Conservation (phyloP, 2,888 invertebrate species). For the Uropetala carovei region DNA sequence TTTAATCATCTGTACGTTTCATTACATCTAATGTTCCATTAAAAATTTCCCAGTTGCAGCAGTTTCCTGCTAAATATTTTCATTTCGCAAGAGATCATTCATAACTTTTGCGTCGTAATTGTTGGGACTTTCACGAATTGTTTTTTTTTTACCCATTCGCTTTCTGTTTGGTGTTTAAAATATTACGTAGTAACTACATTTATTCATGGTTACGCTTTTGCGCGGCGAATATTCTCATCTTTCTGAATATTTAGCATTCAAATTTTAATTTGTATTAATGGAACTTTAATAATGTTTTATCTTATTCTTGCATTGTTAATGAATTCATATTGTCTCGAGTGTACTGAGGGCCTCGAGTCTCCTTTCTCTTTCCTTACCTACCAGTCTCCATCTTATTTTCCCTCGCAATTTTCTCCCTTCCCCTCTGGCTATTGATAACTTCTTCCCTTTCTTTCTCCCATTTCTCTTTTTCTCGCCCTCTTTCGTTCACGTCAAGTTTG, state of each 20-base stretch:
- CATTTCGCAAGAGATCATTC: too few relatives aligned
- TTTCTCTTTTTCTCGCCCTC: constrained; percentile 6
- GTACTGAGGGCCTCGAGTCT: background rate
- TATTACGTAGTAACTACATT: too few relatives aligned
- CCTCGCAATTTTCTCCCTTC: constrained; percentile 39
- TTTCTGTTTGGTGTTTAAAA: too few relatives aligned
- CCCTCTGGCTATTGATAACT: constrained; percentile 11
- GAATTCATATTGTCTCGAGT: background rate
- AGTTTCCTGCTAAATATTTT: too few relatives aligned
- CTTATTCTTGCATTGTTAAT: background rate
- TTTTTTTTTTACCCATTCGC: too few relatives aligned
- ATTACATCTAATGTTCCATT: too few relatives aligned
- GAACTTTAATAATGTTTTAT: too few relatives aligned
- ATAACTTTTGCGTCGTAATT: too few relatives aligned
- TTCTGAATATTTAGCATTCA: background rate
- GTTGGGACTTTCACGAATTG: too few relatives aligned
- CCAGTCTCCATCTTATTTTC: constrained; percentile 26
- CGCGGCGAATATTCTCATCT: background rate
- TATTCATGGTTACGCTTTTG: background rate
- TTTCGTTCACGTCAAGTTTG: background rate
- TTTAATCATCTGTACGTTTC: too few relatives aligned
- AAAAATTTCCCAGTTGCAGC: too few relatives aligned
- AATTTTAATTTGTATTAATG: too few relatives aligned
- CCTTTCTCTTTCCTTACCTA: constrained; percentile 16
- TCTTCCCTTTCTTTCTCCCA: constrained; percentile 3